A percentile compares a stretch with the other conserved stretches of the same genome.
Conservation (phyloP, 2,888 invertebrate species). For the Brachypalpus laphriformis region DNA sequence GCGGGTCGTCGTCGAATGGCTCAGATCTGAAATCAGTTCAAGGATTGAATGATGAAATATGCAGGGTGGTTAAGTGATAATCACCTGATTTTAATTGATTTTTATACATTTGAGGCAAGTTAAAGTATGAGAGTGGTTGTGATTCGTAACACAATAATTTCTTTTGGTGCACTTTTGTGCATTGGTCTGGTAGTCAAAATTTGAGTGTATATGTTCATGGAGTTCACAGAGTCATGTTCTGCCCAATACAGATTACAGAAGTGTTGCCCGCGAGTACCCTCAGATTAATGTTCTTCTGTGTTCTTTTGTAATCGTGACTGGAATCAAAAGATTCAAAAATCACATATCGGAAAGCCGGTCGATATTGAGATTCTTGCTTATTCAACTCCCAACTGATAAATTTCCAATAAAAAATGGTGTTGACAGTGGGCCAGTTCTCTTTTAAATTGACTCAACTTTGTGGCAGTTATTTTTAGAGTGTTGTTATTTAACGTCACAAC, state of each 20-base stretch:
- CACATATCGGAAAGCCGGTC: not conserved
- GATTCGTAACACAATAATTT: too few species aligned
- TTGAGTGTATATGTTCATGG: not conserved
- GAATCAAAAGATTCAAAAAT: not conserved
- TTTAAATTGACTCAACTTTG: too few species aligned
- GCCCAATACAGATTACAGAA: not conserved
- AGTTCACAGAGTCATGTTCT: not conserved
- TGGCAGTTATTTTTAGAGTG: too few species aligned
- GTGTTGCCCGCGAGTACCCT: not conserved
- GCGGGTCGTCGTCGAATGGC: not conserved
- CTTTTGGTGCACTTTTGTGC: not conserved
- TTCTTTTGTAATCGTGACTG: not conserved
- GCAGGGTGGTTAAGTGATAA: conserved; percentile 14
- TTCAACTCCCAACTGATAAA: too few species aligned
- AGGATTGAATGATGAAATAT: conserved; percentile 58
- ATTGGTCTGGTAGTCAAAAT: not conserved
- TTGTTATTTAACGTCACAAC: too few species aligned
- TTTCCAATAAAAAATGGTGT: too few species aligned
- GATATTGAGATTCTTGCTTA: not conserved
- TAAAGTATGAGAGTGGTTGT: too few species aligned
- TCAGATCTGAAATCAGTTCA: conserved; percentile 26
- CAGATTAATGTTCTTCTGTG: not conserved
- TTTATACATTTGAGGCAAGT: not conserved
- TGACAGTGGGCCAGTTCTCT: too few species aligned
- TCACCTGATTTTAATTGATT: conserved; percentile 16